Evolutionary conservation across 2,113 vertebrate species (phyloP).

Genomic region (Ailurus styani): DNA sequence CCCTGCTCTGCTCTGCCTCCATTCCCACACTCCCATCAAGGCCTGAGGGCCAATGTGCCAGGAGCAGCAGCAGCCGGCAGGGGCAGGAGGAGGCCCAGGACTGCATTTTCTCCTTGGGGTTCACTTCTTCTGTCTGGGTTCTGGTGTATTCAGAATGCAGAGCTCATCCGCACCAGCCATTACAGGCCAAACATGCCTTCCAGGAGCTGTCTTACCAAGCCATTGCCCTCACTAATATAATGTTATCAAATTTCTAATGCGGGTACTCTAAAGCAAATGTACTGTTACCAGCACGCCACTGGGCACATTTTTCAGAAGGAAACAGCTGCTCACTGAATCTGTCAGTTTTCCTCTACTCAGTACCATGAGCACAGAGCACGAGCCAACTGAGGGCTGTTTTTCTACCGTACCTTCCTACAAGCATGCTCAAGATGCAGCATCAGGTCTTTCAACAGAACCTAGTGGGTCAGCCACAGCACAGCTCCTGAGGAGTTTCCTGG

Average conservation of each 20-base stretch:
- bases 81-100: not conserved
- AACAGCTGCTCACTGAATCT: constrained; percentile 49
- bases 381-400: not conserved
- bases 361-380: not conserved
- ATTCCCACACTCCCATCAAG: not conserved
- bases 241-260: constrained; percentile 21
- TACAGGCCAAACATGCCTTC: constrained; percentile 9
- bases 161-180: constrained; percentile 30
- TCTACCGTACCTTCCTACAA: not conserved
- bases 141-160: not conserved
- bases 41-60: not conserved
- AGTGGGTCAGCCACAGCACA: not conserved
- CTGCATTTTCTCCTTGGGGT: not conserved
- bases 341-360: constrained; percentile 33
- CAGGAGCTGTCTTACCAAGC: constrained; percentile 50
- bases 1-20: not conserved
- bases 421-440: not conserved
- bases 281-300: constrained; percentile 28
- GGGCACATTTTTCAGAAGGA: constrained; percentile 63
- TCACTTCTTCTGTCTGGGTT: not conserved
- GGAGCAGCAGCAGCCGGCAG: not conserved
- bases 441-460: not conserved
- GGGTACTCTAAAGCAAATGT: constrained; percentile 47
- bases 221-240: constrained; percentile 44
- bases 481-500: not conserved